These are phyloP conservation scores for Gandaritis pyraliata DNA, from an alignment of 2,888 invertebrate genomes.

Conservation along the genomic window DNA sequence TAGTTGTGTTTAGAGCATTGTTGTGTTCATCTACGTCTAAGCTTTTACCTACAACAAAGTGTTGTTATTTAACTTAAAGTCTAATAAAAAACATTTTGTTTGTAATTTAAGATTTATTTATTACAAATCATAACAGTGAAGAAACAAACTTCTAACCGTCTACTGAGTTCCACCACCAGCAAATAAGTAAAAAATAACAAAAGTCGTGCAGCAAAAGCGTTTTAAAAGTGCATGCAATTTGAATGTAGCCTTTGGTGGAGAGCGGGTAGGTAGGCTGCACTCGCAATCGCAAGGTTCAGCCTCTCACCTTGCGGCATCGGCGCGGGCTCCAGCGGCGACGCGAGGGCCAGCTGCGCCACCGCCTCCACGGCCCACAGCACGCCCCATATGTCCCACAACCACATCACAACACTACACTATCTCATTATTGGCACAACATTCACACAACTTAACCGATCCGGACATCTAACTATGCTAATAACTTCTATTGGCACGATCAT, in stretches of 20 bases:
- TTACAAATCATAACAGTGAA: conserved; percentile 20
- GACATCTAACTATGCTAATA: conserved; percentile 80
- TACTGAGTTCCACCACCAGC: conserved; percentile 14
- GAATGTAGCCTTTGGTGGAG: conserved; percentile 33
- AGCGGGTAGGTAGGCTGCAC: conserved; percentile 63
- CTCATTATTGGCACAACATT: conserved; percentile 84
- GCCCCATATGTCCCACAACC: conserved; percentile 83
- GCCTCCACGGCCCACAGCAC: conserved; percentile 76
- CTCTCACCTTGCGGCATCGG: conserved; percentile 76
- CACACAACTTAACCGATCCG: conserved; percentile 80
- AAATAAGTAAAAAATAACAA: conserved; percentile 13
- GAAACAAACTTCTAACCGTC: neutral
- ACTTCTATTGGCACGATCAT: conserved; percentile 82
- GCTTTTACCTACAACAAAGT: neutral
- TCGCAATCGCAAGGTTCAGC: conserved; percentile 61
- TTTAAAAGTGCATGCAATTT: conserved; percentile 53
- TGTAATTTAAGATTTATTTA: neutral
- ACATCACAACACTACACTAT: conserved; percentile 84
- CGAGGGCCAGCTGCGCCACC: conserved; percentile 69
- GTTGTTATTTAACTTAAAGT: neutral
- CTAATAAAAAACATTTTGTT: conserved; percentile 5
- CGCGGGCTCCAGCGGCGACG: conserved; percentile 76
- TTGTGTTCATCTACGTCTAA: neutral
- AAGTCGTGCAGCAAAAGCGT: conserved; percentile 29
- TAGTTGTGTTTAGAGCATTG: too few relatives aligned